These are phyloP conservation scores for Philaenus spumarius DNA, from an alignment of 1,140 invertebrate species.

Conservation along the genomic window DNA sequence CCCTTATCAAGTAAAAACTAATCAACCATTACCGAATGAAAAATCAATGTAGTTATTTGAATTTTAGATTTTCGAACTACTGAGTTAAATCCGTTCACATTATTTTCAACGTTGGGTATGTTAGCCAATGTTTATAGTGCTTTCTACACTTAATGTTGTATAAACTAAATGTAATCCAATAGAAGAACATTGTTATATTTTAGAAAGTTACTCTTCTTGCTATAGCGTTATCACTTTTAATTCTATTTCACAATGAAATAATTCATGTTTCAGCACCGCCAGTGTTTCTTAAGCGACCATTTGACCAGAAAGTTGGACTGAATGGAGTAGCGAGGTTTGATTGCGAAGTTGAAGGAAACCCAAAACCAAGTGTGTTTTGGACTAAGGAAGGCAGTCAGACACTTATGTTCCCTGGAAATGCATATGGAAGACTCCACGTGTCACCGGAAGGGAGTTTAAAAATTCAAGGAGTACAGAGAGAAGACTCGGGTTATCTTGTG, in stretches of 20 bases:
- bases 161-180: background rate
- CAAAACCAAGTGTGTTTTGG: conserved; percentile 82
- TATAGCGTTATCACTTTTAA: no score
- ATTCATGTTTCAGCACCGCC: conserved; percentile 56
- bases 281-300: conserved; percentile 65
- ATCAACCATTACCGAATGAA: no score
- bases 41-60: no score
- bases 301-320: conserved; percentile 64
- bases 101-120: no score
- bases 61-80: no score
- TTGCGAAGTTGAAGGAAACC: conserved; percentile 77
- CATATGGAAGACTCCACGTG: conserved; percentile 66
- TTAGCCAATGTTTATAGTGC: background rate
- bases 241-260: background rate
- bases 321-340: conserved; percentile 73
- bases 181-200: background rate
- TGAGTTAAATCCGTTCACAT: no score
- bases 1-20: no score
- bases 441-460: conserved; percentile 65
- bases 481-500: conserved; percentile 78
- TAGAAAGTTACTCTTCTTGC: no score
- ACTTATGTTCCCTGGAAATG: conserved; percentile 79
- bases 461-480: conserved; percentile 65
- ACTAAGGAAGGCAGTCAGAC: conserved; percentile 69
- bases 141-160: background rate